phyloP scores from a whole-genome alignment of 2,888 invertebrate genomes.

The Dugesia japonica region DNA sequence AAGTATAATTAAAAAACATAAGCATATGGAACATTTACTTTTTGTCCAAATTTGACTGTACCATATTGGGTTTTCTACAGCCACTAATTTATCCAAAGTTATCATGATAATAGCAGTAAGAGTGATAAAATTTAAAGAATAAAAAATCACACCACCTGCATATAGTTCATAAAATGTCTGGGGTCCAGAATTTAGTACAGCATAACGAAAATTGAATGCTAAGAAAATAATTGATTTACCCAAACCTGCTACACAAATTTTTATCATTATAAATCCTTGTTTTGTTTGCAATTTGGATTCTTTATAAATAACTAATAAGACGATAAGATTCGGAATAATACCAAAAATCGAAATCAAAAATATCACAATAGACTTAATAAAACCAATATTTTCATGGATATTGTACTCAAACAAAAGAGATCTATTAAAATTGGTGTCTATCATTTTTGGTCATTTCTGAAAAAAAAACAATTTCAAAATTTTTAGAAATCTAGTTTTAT shows the following conservation, averaged over 20 bases:
- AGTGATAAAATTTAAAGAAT: conserved; percentile 5
- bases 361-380: not conserved
- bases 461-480: too few relatives aligned
- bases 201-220: not conserved
- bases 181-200: not conserved
- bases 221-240: not conserved
- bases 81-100: not conserved
- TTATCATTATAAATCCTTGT: not conserved
- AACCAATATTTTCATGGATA: not conserved
- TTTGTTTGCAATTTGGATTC: not conserved
- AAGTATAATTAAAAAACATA: not conserved
- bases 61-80: not conserved
- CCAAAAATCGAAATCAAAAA: not conserved
- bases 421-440: not conserved
- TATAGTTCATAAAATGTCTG: not conserved
- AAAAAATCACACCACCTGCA: not conserved
- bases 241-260: not conserved
- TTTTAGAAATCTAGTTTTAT: too few relatives aligned
- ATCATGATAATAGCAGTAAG: not conserved
- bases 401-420: not conserved
- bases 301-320: not conserved
- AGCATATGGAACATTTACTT: not conserved
- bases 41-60: not conserved
- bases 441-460: not conserved
- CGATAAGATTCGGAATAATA: not conserved